Evolutionary conservation across 2,888 invertebrate genomes (phyloP).

Genomic region (Chrysodeixis includens): DNA sequence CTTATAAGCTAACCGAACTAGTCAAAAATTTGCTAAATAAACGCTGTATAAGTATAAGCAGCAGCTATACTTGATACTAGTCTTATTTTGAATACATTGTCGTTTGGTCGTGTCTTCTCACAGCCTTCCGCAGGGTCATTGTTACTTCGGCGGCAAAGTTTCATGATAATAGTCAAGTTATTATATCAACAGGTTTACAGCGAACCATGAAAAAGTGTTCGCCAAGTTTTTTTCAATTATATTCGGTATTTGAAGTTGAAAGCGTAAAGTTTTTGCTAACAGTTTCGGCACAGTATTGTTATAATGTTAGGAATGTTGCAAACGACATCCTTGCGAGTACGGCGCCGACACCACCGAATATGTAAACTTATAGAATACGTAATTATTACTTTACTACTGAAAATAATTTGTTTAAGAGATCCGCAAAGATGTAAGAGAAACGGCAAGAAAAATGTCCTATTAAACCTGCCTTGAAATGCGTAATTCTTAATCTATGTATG

Average conservation of each 20-base stretch:
- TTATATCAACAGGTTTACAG: conserved; percentile 9
- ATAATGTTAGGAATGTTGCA: conserved; percentile 3
- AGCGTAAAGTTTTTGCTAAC: conserved; percentile 8
- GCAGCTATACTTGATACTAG: too few species aligned
- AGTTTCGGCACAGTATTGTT: conserved; percentile 4
- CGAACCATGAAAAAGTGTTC: conserved; percentile 1
- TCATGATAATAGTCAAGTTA: neutral
- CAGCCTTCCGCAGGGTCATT: neutral
- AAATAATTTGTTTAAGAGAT: neutral
- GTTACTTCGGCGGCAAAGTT: neutral
- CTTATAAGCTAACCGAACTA: too few species aligned
- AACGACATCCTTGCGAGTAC: conserved; percentile 1
- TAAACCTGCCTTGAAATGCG: neutral
- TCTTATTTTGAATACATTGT: neutral
- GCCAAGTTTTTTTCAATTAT: conserved; percentile 7
- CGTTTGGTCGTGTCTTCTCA: neutral
- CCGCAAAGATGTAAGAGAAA: neutral
- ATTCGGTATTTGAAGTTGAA: conserved; percentile 1
- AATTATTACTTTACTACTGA: conserved; percentile 2
- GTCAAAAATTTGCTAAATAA: too few species aligned
- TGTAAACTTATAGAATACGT: neutral
- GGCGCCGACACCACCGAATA: neutral
- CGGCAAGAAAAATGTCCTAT: neutral
- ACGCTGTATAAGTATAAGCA: too few species aligned
- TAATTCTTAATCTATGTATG: neutral